Conservation (phyloP, 35 echinoderm and acorn worm species). For the Anneissia japonica region DNA sequence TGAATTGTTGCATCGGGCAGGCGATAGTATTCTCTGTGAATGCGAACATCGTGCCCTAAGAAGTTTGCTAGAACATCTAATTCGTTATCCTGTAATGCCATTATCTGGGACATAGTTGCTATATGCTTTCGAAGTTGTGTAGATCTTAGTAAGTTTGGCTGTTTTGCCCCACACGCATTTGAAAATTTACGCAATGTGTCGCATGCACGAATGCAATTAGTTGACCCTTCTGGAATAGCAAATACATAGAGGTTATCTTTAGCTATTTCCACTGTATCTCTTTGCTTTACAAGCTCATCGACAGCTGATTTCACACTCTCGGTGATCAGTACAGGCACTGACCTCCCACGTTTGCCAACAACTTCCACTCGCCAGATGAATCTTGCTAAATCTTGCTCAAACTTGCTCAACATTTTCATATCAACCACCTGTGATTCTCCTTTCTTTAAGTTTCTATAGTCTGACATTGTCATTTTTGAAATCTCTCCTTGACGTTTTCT, state of each 20-base stretch:
- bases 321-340: slow-evolving; percentile 42
- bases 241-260: slow-evolving; percentile 4
- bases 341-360: slow-evolving; percentile 49
- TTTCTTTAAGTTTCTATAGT: slow-evolving; percentile 45
- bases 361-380: slow-evolving; percentile 51
- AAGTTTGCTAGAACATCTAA: slow-evolving; percentile 46
- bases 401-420: slow-evolving; percentile 25
- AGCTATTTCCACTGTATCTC: slow-evolving; percentile 18
- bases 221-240: not conserved
- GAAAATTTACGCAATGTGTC: slow-evolving; percentile 25
- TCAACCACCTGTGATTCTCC: slow-evolving; percentile 48
- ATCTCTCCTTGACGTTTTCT: slow-evolving; percentile 55
- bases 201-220: slow-evolving; percentile 14
- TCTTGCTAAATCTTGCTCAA: slow-evolving; percentile 36
- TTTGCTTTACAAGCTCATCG: slow-evolving; percentile 31
- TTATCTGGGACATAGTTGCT: slow-evolving; percentile 20
- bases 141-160: slow-evolving; percentile 26
- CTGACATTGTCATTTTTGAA: slow-evolving; percentile 43
- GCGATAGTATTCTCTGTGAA: slow-evolving; percentile 12
- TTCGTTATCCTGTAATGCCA: slow-evolving; percentile 33
- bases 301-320: slow-evolving; percentile 16
- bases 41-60: slow-evolving; percentile 23
- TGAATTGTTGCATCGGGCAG: slow-evolving; percentile 22
- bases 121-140: slow-evolving; percentile 46
- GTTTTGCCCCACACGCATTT: slow-evolving; percentile 23